Conservation (phyloP, 2,797 vertebrate species). For the Borostomias antarcticus region DNA sequence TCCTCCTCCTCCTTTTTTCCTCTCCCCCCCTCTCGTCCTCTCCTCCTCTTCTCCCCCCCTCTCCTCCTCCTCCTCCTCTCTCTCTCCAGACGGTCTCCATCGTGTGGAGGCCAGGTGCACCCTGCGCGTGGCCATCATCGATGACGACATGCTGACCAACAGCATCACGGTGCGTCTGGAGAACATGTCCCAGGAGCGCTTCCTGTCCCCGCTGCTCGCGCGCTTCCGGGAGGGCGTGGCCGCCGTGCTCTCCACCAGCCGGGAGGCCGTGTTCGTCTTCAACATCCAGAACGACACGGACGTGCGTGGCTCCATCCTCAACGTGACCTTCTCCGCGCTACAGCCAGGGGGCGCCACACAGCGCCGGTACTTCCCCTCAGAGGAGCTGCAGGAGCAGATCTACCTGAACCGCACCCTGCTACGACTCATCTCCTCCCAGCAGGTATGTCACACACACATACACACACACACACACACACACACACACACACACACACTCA, state of each 20-base stretch:
- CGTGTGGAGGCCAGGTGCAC: slow-evolving; percentile 89
- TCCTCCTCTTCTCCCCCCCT: too few relatives aligned
- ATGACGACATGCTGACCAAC: slow-evolving; percentile 95
- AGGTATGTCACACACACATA: too few relatives aligned
- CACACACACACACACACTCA: too few relatives aligned
- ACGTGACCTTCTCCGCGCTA: slow-evolving; percentile 89
- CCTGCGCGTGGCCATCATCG: slow-evolving; percentile 92
- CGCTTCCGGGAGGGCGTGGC: slow-evolving; percentile 93
- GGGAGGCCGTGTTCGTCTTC: slow-evolving; percentile 88
- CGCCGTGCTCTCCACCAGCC: slow-evolving; percentile 82
- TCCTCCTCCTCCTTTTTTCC: too few relatives aligned
- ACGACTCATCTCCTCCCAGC: slow-evolving; percentile 85
- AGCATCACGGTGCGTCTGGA: slow-evolving; percentile 93
- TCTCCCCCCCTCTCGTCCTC: too few relatives aligned
- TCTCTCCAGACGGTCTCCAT: slow-evolving; percentile 86
- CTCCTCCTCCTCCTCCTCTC: too few relatives aligned
- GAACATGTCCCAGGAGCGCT: slow-evolving; percentile 91
- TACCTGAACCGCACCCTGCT: slow-evolving; percentile 94
- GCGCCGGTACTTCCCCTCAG: slow-evolving; percentile 84
- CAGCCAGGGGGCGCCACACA: slow-evolving; percentile 55
- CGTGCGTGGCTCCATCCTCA: slow-evolving; percentile 86
- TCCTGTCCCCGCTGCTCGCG: slow-evolving; percentile 88
- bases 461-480: too few relatives aligned
- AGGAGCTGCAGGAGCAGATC: slow-evolving; percentile 93
- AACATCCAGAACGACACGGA: slow-evolving; percentile 93